These are phyloP conservation scores for Theonella swinhoei DNA, from an alignment of 37 sponge, comb jelly and placozoan genomes.

Conservation along the genomic window DNA sequence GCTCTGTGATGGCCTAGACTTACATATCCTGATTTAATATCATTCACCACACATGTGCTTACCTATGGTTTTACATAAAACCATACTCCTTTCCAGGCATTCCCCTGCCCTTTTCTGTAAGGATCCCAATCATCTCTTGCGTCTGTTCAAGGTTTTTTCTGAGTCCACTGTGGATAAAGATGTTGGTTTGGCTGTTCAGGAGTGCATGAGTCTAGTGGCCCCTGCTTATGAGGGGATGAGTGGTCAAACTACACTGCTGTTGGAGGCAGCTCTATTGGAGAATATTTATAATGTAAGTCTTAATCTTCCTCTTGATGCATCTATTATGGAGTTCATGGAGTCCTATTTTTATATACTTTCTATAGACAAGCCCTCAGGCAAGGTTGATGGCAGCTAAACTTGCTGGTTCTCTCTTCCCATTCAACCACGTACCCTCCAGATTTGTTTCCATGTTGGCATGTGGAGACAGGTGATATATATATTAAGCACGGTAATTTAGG, in stretches of 20 bases:
- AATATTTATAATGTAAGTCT: slow-evolving; percentile 57
- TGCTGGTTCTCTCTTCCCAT: slow-evolving; percentile 59
- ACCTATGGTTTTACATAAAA: not conserved
- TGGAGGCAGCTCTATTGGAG: slow-evolving; percentile 71
- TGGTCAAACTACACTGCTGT: slow-evolving; percentile 32
- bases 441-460: slow-evolving; percentile 70
- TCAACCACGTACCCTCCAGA: slow-evolving; percentile 56
- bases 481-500: too few relatives aligned
- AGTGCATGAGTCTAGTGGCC: slow-evolving; percentile 68
- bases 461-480: slow-evolving; percentile 60
- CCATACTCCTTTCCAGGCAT: slow-evolving; percentile 32
- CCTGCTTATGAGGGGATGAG: slow-evolving; percentile 46
- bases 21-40: too few relatives aligned
- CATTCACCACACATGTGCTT: too few relatives aligned
- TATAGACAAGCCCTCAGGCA: slow-evolving; percentile 26
- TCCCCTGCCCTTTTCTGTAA: slow-evolving; percentile 55
- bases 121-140: slow-evolving; percentile 45
- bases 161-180: slow-evolving; percentile 19
- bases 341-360: not conserved
- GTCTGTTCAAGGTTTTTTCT: slow-evolving; percentile 45
- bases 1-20: too few relatives aligned
- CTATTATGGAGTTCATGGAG: not conserved
- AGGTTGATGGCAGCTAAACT: slow-evolving; percentile 42
- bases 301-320: not conserved
- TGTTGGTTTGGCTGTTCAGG: slow-evolving; percentile 63